Evolutionary conservation across 2,797 vertebrate species (phyloP), one percentile per base, ranked within the genome.

Genomic region (Paguma larvata): DNA sequence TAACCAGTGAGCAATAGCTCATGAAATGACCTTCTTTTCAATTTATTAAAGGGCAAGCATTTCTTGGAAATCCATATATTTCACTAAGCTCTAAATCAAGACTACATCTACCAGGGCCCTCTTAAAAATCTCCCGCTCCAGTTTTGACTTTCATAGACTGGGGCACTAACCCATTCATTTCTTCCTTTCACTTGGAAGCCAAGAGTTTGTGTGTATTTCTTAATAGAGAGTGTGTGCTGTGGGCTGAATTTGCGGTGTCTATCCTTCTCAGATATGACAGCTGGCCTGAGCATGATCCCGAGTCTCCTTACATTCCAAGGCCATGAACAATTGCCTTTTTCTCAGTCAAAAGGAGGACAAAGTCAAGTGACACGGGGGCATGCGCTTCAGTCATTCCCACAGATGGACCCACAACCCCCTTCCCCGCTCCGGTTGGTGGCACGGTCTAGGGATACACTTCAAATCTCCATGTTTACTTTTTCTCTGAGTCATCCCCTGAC

Each of bases 11-110:
- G 92, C 72, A 82, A 46, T 91, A 85, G 95, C 92, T 98, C 91
- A 94, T 73, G 91, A 91, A 95, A 97, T 95, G 97, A 97, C 97
- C 96, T 97, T 92, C 80, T 96, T 92, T 93, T 78, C 92, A 51
- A n/a, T 82, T 86, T 97, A 67, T 75, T 78, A 97, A 95, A 97
- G 96, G 96, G 77, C 90, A 95, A 56, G 72, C 88, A 65, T 91
- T 97, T 97, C 97, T 95, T 97, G 94, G 91, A 90, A 96, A 93
- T 83, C 83, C 38, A 21, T 89, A 44, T 92, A 79, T 86, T 97
- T 96, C 73, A 65, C 32, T 8, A 59, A 95, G 73, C 65, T 89
- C 73, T 97, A 96, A 96, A 92, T 97, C 95, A 97, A 85, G 62
- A 44, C 73, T 44, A 25, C 67, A 41, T 78, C 38, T 72, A 73